phyloP scores from a whole-genome alignment of 2,888 invertebrate species.

The Caenorhabditis auriculariae region DNA sequence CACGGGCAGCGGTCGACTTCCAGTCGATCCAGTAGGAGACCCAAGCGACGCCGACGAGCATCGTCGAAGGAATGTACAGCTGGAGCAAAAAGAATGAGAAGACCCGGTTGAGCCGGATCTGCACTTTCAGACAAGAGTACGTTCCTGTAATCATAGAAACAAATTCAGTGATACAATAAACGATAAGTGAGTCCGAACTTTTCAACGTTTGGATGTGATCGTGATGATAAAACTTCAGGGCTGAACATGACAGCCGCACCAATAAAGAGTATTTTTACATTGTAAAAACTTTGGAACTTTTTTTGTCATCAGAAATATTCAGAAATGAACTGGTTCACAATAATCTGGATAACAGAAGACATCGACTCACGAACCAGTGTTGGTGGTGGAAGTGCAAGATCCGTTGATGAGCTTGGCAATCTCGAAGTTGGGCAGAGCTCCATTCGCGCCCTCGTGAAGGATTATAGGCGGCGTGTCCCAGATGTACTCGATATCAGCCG shows the following conservation, averaged over 20 bases:
- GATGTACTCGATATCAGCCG: slow-evolving; percentile 88
- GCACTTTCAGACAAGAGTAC: slow-evolving; percentile 61
- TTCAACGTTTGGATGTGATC: not conserved
- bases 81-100: slow-evolving; percentile 63
- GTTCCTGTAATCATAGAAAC: slow-evolving; percentile 17
- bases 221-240: no score
- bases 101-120: slow-evolving; percentile 57
- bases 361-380: slow-evolving; percentile 87
- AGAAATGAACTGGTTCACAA: no score
- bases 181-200: not conserved
- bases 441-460: slow-evolving; percentile 67
- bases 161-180: not conserved
- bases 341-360: no score
- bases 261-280: no score
- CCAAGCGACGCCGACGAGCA: slow-evolving; percentile 56
- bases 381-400: slow-evolving; percentile 93
- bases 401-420: slow-evolving; percentile 88
- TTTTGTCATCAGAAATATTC: no score
- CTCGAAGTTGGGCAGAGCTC: slow-evolving; percentile 84
- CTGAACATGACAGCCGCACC: no score
- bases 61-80: slow-evolving; percentile 55
- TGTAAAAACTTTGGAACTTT: no score
- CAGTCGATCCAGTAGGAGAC: slow-evolving; percentile 63
- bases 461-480: slow-evolving; percentile 81
- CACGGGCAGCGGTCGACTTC: slow-evolving; percentile 63